phyloP scores from a whole-genome alignment of 92 coral and sea anemone genomes.

The Palythoa heliodiscus region DNA sequence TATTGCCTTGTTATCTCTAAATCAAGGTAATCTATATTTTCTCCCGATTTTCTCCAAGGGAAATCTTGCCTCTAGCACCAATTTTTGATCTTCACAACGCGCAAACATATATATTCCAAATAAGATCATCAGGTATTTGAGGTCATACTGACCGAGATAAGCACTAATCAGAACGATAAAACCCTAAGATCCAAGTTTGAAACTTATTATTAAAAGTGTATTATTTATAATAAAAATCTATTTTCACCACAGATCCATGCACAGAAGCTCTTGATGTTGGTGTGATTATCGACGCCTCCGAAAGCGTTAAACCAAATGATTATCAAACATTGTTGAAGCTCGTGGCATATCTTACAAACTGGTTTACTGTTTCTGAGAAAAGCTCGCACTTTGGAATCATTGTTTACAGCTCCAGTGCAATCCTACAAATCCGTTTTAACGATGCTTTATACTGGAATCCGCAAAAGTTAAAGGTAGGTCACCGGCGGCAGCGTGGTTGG shows the following conservation, averaged over 20 bases:
- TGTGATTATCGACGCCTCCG: slow-evolving; percentile 26
- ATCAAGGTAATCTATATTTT: too few relatives aligned
- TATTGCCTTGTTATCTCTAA: too few relatives aligned
- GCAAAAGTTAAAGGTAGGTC: background rate
- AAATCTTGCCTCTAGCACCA: too few relatives aligned
- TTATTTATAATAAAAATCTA: background rate
- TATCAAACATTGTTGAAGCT: background rate
- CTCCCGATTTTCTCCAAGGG: too few relatives aligned
- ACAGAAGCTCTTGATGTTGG: slow-evolving; percentile 25
- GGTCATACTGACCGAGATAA: background rate
- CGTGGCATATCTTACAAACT: slow-evolving; percentile 13
- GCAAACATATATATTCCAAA: too few relatives aligned
- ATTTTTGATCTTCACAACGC: too few relatives aligned
- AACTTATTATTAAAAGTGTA: too few relatives aligned
- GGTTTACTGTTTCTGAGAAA: slow-evolving; percentile 19
- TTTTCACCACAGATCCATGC: background rate
- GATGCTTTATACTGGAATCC: background rate
- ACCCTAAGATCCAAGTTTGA: background rate
- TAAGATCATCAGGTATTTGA: too few relatives aligned
- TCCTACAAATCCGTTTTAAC: background rate
- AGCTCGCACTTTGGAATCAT: slow-evolving; percentile 27
- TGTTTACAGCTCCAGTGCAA: slow-evolving; percentile 4
- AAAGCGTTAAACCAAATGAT: slow-evolving; percentile 12
- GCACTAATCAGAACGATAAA: background rate
- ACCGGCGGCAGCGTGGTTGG: too few relatives aligned